Conservation (phyloP, 2,888 invertebrate species). For the Allacma fusca region DNA sequence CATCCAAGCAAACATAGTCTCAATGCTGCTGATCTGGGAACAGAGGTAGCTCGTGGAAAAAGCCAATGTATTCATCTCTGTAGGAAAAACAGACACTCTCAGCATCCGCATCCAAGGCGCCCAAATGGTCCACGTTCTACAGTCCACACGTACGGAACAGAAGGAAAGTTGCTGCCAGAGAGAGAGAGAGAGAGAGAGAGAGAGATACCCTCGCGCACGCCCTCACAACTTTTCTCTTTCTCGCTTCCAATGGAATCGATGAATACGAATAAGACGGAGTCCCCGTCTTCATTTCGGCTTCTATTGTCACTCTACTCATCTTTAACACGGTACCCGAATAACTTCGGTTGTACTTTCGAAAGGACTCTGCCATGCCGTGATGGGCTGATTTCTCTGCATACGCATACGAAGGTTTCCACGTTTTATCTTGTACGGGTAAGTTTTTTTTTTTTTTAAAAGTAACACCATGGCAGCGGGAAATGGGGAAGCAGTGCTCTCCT, state of each 20-base stretch:
- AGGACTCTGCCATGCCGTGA: not conserved
- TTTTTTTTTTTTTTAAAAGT: no score
- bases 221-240: conserved; percentile 38
- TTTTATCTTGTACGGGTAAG: not conserved
- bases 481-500: no score
- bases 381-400: not conserved
- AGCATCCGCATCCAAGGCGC: conserved; percentile 33
- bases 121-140: conserved; percentile 36
- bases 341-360: conserved; percentile 9
- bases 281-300: conserved; percentile 36
- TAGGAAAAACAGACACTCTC: conserved; percentile 30
- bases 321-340: conserved; percentile 27
- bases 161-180: conserved; percentile 10
- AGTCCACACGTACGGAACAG: conserved; percentile 8
- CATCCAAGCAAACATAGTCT: conserved; percentile 32
- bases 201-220: conserved; percentile 34
- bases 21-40: not conserved
- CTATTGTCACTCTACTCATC: conserved; percentile 42
- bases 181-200: conserved; percentile 30
- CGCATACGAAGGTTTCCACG: not conserved
- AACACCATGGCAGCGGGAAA: no score
- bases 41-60: conserved; percentile 24
- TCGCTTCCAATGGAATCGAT: conserved; percentile 40
- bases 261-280: conserved; percentile 41
- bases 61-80: conserved; percentile 16